These are phyloP conservation scores for Dasysyrphus albostriatus DNA, from an alignment of 2,888 invertebrate species.

Conservation along the genomic window DNA sequence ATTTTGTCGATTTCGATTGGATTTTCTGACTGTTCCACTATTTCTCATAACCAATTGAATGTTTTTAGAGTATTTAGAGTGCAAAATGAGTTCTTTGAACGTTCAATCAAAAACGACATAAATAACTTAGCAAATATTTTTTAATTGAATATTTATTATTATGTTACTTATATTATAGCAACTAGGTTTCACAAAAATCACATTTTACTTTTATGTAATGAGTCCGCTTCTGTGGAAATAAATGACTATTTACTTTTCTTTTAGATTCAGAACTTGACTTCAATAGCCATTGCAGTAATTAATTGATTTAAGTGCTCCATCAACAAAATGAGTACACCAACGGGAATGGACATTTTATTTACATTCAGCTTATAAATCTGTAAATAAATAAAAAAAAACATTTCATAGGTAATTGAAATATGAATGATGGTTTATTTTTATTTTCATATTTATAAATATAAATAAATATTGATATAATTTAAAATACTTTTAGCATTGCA, in stretches of 20 bases:
- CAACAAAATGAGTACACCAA: neutral
- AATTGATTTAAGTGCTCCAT: slow-evolving; percentile 43
- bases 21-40: too few species aligned
- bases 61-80: too few species aligned
- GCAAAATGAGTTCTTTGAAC: too few species aligned
- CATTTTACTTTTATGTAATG: neutral
- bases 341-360: neutral
- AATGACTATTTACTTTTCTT: neutral
- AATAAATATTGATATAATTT: slow-evolving; percentile 15
- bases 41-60: too few species aligned
- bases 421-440: neutral
- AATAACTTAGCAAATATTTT: too few species aligned
- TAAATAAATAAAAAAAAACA: slow-evolving; percentile 10
- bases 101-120: too few species aligned
- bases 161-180: too few species aligned
- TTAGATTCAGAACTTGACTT: slow-evolving; percentile 17
- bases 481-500: neutral
- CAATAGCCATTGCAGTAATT: slow-evolving; percentile 29
- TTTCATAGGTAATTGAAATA: neutral
- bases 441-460: neutral
- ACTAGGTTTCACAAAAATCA: neutral
- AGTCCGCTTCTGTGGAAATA: neutral
- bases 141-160: too few species aligned
- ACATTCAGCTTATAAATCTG: neutral
- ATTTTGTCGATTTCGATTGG: too few species aligned